These are phyloP conservation scores for Halocaridina rubra DNA, from an alignment of 2,888 invertebrate genomes.

Conservation along the genomic window DNA sequence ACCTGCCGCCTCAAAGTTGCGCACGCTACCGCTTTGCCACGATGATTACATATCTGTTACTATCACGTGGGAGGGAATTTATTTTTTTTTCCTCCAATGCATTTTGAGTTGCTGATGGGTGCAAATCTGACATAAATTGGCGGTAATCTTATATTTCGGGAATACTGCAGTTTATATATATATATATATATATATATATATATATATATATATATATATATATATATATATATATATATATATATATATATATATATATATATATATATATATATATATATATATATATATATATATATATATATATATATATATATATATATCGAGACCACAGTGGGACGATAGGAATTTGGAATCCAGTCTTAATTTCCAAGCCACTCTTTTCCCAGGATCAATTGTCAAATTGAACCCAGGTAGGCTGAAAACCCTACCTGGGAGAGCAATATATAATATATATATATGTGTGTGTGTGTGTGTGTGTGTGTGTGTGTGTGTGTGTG, in stretches of 20 bases:
- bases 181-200: background rate
- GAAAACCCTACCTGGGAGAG: background rate
- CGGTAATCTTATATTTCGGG: too few relatives aligned
- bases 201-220: background rate
- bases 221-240: background rate
- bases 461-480: background rate
- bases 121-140: too few relatives aligned
- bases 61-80: too few relatives aligned
- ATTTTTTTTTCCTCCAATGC: too few relatives aligned
- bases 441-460: background rate
- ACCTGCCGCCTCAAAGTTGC: too few relatives aligned
- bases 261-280: background rate
- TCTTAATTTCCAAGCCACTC: background rate
- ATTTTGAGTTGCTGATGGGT: too few relatives aligned
- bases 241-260: background rate
- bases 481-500: background rate
- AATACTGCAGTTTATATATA: background rate
- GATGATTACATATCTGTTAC: too few relatives aligned
- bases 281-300: background rate
- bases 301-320: conserved; percentile 5
- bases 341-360: background rate
- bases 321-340: too few relatives aligned
- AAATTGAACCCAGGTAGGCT: too few relatives aligned
- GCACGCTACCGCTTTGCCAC: too few relatives aligned
- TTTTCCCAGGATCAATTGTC: background rate